Base-by-base conservation (phyloP, 2,113 vertebrate genomes). In the Prolemur simus region DNA sequence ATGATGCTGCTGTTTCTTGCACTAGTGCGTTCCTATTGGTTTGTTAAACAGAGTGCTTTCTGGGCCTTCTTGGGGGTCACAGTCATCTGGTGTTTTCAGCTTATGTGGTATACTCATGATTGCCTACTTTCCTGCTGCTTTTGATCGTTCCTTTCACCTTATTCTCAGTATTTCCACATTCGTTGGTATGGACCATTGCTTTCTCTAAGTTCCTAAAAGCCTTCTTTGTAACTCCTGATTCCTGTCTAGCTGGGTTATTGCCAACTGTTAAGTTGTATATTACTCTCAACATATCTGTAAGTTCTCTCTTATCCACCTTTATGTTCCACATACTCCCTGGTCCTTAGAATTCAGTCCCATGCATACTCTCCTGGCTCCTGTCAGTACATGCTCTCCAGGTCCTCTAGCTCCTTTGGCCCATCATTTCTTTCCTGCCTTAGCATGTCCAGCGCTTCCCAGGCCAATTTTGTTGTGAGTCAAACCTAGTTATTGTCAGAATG, bases 401-500 rank as follows among this genome's bases (percentile, higher is more conserved):
- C 25, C 9, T 32, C 5, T 1, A 64, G 49, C 18, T 87, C 11
- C 21, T 94, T 73, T 81, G 12, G 29, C 27, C 32, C 73, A 32
- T 32, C 37, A 64, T 21, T 27, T 9, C 49, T 80, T 69, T 80
- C 37, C 5, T 74, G 5, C 37, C 32, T 66, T 80, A 74, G 5
- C 9, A 68, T n/a, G 17, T 8, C 32, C 9, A 60, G 18, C 21
- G 63, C 17, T 71, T 92, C 76, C 34, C n/a, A 60, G 66, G 58
- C 37, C 66, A 87, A 81, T 76, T 96, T 89, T 97, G 27, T 73
- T 68, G 49, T 89, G 47, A 83, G 21, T 89, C 84, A 80, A 80
- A 76, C n/a, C 49, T 87, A 68, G n/a, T 90, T 68, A n/a, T 25
- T 39, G 34, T 68, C 68, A 90, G 17, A 42, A 68, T 17, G 32